Conservation (phyloP, 2,888 invertebrate genomes). For the Drosophila acutilabella region DNA sequence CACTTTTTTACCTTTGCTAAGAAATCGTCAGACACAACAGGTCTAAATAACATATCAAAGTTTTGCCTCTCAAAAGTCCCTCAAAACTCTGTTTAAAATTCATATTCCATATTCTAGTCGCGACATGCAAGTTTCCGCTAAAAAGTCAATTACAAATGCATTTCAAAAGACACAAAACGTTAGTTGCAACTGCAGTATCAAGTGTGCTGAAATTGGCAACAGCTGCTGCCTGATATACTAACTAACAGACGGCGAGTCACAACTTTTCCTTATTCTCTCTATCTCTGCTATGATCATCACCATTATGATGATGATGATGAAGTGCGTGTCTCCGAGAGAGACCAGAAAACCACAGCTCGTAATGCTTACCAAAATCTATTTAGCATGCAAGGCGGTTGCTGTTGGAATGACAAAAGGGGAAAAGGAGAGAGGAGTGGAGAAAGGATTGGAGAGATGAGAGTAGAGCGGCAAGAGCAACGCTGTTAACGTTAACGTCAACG, state of each 20-base stretch:
- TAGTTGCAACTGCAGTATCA: slow-evolving; percentile 30
- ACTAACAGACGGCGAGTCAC: slow-evolving; percentile 22
- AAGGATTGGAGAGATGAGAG: neutral
- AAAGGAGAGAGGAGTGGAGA: too few species aligned
- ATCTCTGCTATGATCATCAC: slow-evolving; percentile 15
- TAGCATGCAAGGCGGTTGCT: slow-evolving; percentile 60
- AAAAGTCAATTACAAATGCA: slow-evolving; percentile 51
- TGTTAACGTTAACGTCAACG: slow-evolving; percentile 19
- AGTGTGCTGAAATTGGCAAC: slow-evolving; percentile 43
- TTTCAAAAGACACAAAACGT: slow-evolving; percentile 34
- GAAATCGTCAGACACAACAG: too few species aligned
- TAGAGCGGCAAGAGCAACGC: slow-evolving; percentile 1
- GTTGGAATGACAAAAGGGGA: neutral
- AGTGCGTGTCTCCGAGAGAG: slow-evolving; percentile 37
- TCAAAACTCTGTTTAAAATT: neutral
- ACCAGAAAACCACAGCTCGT: slow-evolving; percentile 13
- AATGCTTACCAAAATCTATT: slow-evolving; percentile 51
- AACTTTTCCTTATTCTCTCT: slow-evolving; percentile 12
- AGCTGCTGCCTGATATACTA: slow-evolving; percentile 46
- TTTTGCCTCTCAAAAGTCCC: neutral
- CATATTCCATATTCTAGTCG: neutral
- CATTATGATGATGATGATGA: slow-evolving; percentile 41
- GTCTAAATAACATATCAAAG: too few species aligned
- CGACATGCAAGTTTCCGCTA: neutral
- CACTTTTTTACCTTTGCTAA: too few species aligned